Base-by-base conservation (phyloP, 2,797 vertebrate genomes). In the Glyptemys insculpta region DNA sequence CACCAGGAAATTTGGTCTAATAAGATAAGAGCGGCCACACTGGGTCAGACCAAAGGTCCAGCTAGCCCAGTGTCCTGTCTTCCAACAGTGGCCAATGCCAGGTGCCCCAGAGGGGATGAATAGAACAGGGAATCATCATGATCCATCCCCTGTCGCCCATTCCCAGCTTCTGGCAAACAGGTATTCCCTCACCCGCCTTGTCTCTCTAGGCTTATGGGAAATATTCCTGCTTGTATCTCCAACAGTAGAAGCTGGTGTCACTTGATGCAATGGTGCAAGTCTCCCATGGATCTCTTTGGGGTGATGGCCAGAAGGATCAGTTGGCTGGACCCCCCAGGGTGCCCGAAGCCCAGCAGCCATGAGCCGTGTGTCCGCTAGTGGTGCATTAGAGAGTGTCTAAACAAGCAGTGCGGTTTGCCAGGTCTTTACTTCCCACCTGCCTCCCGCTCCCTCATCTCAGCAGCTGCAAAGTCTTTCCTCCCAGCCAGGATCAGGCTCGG, bases 361-460 rank as follows among this genome's bases (percentile, higher is more conserved):
- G 44, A 8, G 68, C 49, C 25, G 31, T 15, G 47, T 18, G 37
- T 34, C 68, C 53, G 27, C 0, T 1, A 5, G 68, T 2, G 6
- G 50, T 50, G 76, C 21, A 34, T 1, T 68, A 9, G 21, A 21
- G 8, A 25, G 8, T 1, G 7, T 34, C 5, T 16, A 2, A 1
- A 11, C 0, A 29, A 37, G 91, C 6, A 8, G 5, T 59, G 23
- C 6, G 1, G 3, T 27, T 37, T 21, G 16, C 5, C n/a, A 11
- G 23, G 6, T 12, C 4, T 41, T 76, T 47, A 41, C 62, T 65
- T 53, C 85, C 89, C 88, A 95, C 85, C 94, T 57, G 87, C 90
- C 87, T 91, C 87, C 91, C 59, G 74, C 86, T 87, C 92, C 93
- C 91, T 84, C 85, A 23, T 72, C 95, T 81, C 90, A 89, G 94